Percentiles rank a stretch among this genome's conserved stretches.
Evolutionary conservation across 2,797 vertebrate species (phyloP).

Genomic region (Pampus argenteus): DNA sequence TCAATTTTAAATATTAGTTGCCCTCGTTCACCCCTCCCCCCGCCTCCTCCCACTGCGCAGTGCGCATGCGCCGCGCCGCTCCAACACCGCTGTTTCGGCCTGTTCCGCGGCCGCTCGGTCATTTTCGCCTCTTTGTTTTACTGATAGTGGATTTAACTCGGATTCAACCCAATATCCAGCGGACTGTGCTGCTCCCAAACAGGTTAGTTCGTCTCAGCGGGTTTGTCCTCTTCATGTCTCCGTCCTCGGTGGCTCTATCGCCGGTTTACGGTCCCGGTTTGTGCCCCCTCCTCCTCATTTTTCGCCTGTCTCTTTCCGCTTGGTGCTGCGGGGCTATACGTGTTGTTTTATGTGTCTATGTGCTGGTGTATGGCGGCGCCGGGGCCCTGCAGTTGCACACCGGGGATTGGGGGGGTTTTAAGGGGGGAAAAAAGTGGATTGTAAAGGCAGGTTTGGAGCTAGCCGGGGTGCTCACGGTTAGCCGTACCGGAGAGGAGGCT

Average conservation of each 20-base stretch:
- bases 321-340: conserved; percentile 80
- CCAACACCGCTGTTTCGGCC: conserved; percentile 87
- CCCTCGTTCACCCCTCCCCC: too few relatives aligned
- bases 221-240: conserved; percentile 24
- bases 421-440: conserved; percentile 70
- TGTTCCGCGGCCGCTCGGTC: conserved; percentile 91
- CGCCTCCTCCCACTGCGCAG: not conserved
- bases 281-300: conserved; percentile 67
- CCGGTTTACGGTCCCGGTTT: conserved; percentile 64
- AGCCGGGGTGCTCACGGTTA: conserved; percentile 58
- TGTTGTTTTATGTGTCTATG: conserved; percentile 77
- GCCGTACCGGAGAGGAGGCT: conserved; percentile 40
- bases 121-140: conserved; percentile 99
- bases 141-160: conserved; percentile 89
- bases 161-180: conserved; percentile 82
- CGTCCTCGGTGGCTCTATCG: conserved; percentile 41
- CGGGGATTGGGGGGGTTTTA: conserved; percentile 61
- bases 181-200: conserved; percentile 78
- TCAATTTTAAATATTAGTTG: too few relatives aligned
- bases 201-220: conserved; percentile 80
- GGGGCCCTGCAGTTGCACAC: conserved; percentile 85
- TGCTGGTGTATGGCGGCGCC: conserved; percentile 79
- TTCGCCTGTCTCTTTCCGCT: conserved; percentile 77
- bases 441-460: conserved; percentile 46
- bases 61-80: conserved; percentile 88